Base-by-base conservation (phyloP, 2,888 invertebrate genomes). In the Torymus aiolomorphi region DNA sequence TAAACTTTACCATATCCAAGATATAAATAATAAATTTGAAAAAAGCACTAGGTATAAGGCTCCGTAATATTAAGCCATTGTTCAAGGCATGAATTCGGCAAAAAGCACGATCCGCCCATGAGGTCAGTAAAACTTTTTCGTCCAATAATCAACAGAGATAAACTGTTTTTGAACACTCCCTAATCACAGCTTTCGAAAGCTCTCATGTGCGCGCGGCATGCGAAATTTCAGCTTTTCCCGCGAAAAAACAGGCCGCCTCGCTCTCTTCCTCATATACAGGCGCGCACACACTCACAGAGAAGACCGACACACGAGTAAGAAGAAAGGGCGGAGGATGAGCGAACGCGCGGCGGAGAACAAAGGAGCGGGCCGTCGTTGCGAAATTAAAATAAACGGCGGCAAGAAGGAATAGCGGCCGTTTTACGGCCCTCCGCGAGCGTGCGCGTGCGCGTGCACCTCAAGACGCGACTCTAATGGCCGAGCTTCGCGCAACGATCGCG, bases 381-480 rank as follows among this genome's bases (percentile, higher is more conserved):
- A 88, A 88, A 88, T 89, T 89, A 89, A 89, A 89, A 89, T 89
- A 88, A 89, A 89, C 88, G 87, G 87, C 86, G 83, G 87, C 85
- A 87, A 86, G 87, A 86, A 86, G 86, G 82, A 81, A 74, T 66
- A 70, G 31, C 81, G 69, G 82, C 31, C 77, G 71, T 81, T 83
- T 82, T 83, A 84, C 77, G 24, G 71, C 61, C 52, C 4, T 31
- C 31, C 31, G 31, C 31, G 31, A 31, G 31, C 3, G n/a, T n/a
- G n/a, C n/a, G n/a, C n/a, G n/a, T n/a, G 31, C 31, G 31, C 31
- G 31, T 31, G 31, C 31, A 5, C 31, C 31, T 31, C 5, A 31
- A 3, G 31, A 31, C 31, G 31, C 31, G 31, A 31, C 4, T 31
- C 31, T 76, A 71, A 80, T 80, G 83, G 81, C 78, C 78, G 81